A percentile compares a stretch with the other conserved stretches of the same genome.
Conservation (phyloP, 1,140 invertebrate species). For the Leguminivora glycinivorella region DNA sequence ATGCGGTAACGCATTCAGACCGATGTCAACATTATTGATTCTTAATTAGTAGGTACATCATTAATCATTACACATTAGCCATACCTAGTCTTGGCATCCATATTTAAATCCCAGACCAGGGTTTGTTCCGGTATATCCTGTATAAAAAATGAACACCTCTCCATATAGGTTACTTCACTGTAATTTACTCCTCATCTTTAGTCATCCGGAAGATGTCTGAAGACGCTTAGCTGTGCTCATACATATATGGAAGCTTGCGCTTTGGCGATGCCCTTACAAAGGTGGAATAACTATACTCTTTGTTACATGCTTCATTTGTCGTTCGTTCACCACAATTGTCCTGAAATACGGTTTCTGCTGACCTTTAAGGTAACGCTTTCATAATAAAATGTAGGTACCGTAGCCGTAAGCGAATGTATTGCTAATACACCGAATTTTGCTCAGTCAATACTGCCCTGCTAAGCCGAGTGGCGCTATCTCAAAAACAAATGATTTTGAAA, state of each 20-base stretch:
- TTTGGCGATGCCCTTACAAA: not conserved
- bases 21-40: not conserved
- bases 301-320: slow-evolving; percentile 24
- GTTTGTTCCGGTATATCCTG: not conserved
- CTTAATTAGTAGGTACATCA: not conserved
- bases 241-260: slow-evolving; percentile 16
- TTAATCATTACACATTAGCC: not conserved
- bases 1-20: not conserved
- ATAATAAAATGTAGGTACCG: not conserved
- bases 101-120: not conserved
- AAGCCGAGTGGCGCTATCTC: too few species aligned
- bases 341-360: not conserved
- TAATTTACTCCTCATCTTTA: slow-evolving; percentile 15
- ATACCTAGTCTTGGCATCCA: not conserved
- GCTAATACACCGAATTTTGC: not conserved
- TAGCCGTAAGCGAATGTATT: too few species aligned
- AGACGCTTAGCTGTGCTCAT: not conserved
- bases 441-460: too few species aligned
- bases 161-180: slow-evolving; percentile 14
- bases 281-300: slow-evolving; percentile 14
- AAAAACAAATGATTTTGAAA: too few species aligned
- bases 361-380: not conserved
- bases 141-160: not conserved
- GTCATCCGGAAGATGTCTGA: slow-evolving; percentile 4
- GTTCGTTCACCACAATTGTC: not conserved